Evolutionary conservation across 1,140 invertebrate genomes (phyloP), one percentile per base, ranked within the genome.

Genomic region (Megathymus violae): DNA sequence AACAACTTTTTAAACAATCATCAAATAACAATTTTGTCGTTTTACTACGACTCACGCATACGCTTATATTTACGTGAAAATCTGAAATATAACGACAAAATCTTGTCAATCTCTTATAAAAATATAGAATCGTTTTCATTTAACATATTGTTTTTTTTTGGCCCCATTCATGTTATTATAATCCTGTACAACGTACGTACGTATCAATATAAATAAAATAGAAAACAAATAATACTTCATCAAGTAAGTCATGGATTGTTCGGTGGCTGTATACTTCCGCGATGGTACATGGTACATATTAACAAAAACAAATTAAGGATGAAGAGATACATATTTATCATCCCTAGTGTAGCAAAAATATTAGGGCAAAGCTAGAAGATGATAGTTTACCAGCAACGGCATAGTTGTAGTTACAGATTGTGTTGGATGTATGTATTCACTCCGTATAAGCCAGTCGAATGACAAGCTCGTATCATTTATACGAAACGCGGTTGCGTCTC

Each of bases 21-120:
- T 36, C 38, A 31, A 31, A 31, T 31, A 7, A 31, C 9, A 7
- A 9, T 31, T 31, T 31, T 31, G 27, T 31, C 27, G 27, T 31
- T 31, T 31, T 31, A 31, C 27, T 9, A 31, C 27, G 27, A 31
- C 9, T 7, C 27, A 31, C 31, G 34, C 31, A 2, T 16, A 17
- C 16, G 48, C 48, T 51, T 51, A 51, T 38, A 38, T 51, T 51
- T 51, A 51, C 19, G 48, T 38, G 38, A 19, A 50, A 31, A 31
- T 31, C 27, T 31, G 27, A 31, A 31, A 31, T 7, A 31, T 31
- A 31, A 50, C 31, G 11, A 50, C 14, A n/a, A 36, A 15, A 51
- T 51, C 16, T 31, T 51, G 48, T 51, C 15, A 19, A 38, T 22
- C 16, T 50, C 27, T 9, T 50, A 50, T 15, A 50, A 50, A 51